Evolutionary conservation across 1,140 invertebrate species (phyloP), one percentile per base, ranked within the genome.

Genomic region (Aphidius ervi): DNA sequence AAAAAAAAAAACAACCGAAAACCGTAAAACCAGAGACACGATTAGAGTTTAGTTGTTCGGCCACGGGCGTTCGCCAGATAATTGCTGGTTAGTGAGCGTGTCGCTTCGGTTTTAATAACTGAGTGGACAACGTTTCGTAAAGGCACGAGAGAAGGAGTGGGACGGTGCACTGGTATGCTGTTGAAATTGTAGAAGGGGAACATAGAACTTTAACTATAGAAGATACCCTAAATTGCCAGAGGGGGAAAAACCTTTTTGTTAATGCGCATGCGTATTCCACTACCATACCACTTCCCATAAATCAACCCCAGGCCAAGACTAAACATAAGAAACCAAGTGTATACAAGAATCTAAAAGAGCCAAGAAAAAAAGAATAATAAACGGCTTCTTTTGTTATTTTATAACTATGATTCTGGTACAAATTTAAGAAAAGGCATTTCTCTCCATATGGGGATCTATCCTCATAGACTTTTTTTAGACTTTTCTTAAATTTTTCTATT

Each of bases 21-120:
- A 31, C 23, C 23, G 1, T 42, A 20, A 41, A 41, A 41, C 42
- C 40, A 39, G 52, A 54, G 52, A 54, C 52, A 55, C 59, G 65
- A 62, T 50, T 31, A 31, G 4, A 31, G 23, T 31, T 42, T 59
- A 47, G 62, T 65, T 61, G 67, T 60, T 66, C 61, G 61, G 65
- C 70, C 71, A 64, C 65, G 68, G 71, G 66, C 73, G 75, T 69
- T 73, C 69, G 70, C 65, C 70, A 68, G 69, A 77, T 78, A 78
- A 78, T 78, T 77, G 70, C 75, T 67, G 70, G 75, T 78, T 78
- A 68, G 67, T 63, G 64, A 70, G 69, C 69, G 70, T 75, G 76
- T 78, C 75, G 74, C 70, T 67, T 74, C 65, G 68, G 74, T 75
- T 78, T 77, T 78, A 78, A 78, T 78, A 75, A 77, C 71, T 63